Percentiles rank a stretch among this genome's conserved stretches.
These are phyloP conservation scores for Neosilurus hyrtlii DNA, from an alignment of 2,797 vertebrate genomes.

Conservation along the genomic window DNA sequence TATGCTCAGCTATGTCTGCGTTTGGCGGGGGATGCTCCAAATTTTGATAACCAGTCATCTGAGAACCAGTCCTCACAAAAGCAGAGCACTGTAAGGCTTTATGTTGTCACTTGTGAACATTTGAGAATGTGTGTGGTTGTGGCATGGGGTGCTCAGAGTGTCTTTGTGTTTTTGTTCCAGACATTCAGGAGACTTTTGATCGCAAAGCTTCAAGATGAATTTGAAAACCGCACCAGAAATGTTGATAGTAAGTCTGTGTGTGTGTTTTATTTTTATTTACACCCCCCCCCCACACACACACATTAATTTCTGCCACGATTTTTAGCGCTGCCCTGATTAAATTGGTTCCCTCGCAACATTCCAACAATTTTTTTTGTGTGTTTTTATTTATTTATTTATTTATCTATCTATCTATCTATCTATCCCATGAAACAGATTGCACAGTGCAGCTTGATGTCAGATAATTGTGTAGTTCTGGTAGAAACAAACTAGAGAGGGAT, in stretches of 20 bases:
- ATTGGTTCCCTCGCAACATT: too few relatives aligned
- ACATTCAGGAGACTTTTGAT: conserved; percentile 99
- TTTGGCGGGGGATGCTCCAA: conserved; percentile 99
- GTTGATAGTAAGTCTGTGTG: conserved; percentile 85
- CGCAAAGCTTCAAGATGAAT: conserved; percentile 99
- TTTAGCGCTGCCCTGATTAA: too few relatives aligned
- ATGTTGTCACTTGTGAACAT: neutral
- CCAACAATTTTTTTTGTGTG: too few relatives aligned
- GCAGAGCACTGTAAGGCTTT: conserved; percentile 92
- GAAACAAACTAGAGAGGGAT: too few relatives aligned
- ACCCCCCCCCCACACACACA: too few relatives aligned
- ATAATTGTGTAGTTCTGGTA: too few relatives aligned
- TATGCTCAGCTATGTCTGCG: conserved; percentile 99
- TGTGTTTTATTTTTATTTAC: too few relatives aligned
- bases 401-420: too few relatives aligned
- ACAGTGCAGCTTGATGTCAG: too few relatives aligned
- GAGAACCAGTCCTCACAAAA: conserved; percentile 97
- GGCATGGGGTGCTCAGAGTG: neutral
- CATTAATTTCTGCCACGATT: too few relatives aligned
- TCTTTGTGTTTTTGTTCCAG: conserved; percentile 60
- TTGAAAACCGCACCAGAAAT: conserved; percentile 99
- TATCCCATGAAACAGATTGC: too few relatives aligned
- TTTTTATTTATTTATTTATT: too few relatives aligned
- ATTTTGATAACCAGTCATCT: conserved; percentile 97
- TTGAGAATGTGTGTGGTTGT: neutral